Conservation (phyloP, 2,888 invertebrate species). For the Hemaris fuciformis region DNA sequence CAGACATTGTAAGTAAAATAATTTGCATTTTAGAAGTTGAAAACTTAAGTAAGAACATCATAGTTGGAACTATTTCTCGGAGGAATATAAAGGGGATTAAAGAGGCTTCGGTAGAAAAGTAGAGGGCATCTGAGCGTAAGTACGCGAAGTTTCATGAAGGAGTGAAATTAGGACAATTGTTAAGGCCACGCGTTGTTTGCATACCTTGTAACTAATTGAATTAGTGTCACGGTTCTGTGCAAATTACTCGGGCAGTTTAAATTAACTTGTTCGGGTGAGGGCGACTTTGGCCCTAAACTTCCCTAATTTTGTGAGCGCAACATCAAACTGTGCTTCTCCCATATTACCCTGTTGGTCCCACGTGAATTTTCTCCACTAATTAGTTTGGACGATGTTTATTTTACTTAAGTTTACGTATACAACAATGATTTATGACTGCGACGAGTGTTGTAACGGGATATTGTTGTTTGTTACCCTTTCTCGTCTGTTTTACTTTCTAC, state of each 20-base stretch:
- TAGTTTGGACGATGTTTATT: constrained; percentile 77
- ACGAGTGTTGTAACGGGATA: constrained; percentile 41
- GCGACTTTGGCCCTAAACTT: constrained; percentile 77
- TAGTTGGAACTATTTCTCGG: neutral
- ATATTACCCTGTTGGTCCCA: constrained; percentile 76
- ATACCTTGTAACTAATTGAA: constrained; percentile 74
- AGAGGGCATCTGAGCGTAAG: constrained; percentile 11
- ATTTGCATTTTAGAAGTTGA: neutral
- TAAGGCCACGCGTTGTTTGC: constrained; percentile 54
- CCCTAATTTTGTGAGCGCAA: constrained; percentile 78
- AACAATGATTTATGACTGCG: constrained; percentile 68
- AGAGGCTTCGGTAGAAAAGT: neutral
- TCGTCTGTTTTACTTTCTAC: constrained; percentile 17
- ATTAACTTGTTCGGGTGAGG: constrained; percentile 75
- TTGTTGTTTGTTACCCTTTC: constrained; percentile 35
- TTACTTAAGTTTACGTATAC: constrained; percentile 69
- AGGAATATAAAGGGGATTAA: neutral
- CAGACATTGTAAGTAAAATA: no score
- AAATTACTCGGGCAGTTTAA: constrained; percentile 77
- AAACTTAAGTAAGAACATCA: neutral
- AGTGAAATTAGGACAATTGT: constrained; percentile 32
- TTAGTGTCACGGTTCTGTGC: constrained; percentile 74
- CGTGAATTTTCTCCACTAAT: constrained; percentile 79
- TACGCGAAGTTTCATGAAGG: constrained; percentile 15
- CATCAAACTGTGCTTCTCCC: constrained; percentile 78